Base-by-base conservation (phyloP, 2,113 vertebrate genomes). In the Pseudolaguvia tuberculata region DNA sequence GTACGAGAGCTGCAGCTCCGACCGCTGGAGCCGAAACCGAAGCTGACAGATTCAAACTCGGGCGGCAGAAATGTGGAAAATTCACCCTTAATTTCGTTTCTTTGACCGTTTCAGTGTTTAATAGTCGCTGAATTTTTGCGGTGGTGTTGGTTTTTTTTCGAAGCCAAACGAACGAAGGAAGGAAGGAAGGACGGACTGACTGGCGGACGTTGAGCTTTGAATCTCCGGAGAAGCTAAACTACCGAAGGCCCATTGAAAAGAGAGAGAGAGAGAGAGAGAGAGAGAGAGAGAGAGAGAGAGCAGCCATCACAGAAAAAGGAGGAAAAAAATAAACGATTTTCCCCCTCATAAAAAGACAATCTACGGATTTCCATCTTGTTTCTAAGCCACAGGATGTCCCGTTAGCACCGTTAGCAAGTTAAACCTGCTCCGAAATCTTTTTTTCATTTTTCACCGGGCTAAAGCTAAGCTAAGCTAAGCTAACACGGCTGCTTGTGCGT, bases 231-330 rank as follows among this genome's bases (percentile, higher is more conserved):
- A 55, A 70, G 75, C 45, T 61, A 47, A 70, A 69, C 45, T 42
- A 51, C 42, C 68, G 67, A 70, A 77, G 75, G 75, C 75, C 75
- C 75, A 11, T 31, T 45, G 67, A 57, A 53, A 21, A 14, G 66
- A 35, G 31, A 35, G 31, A 35, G 31, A 35, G 31, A 35, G 31
- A 35, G 39, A 42, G 31, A 63, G 74, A n/a, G 23, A 29, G 20
- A 52, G 56, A 5, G 53, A 21, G 1, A n/a, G 2, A 35, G 29
- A 57, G 55, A 27, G 67, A 21, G 51, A 31, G 56, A 59, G 70
- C 70, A 76, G 75, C 75, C 75, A 70, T 76, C 66, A 13, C 67
- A 70, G 56, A 53, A 76, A 62, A 45, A 52, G 35, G 47, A 70
- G 31, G 45, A 53, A 62, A 76, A 70, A 70, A 15, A 58, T 10